Evolutionary conservation across 2,888 invertebrate species (phyloP).

Genomic region (Galeopsomyia nigrocyanea): DNA sequence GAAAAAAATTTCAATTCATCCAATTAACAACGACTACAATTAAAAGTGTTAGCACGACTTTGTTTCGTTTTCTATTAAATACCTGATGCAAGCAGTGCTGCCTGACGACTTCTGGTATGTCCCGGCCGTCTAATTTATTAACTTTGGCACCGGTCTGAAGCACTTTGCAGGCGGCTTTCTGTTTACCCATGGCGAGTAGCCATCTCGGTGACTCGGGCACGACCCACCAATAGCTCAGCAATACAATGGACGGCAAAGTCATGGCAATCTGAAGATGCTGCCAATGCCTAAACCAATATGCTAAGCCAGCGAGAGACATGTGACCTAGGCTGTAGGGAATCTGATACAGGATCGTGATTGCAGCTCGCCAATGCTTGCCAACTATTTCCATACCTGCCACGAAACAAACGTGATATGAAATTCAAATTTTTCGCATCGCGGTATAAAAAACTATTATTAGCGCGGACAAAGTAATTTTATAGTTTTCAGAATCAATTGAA

Average conservation of each 20-base stretch:
- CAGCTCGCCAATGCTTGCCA: constrained; percentile 72
- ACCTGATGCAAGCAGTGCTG: constrained; percentile 63
- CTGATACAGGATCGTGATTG: constrained; percentile 77
- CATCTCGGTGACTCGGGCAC: constrained; percentile 86
- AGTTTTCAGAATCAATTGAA: too few species aligned
- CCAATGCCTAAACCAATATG: constrained; percentile 79
- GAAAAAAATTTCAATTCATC: too few species aligned
- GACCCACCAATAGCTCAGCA: constrained; percentile 77
- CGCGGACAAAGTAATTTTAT: too few species aligned
- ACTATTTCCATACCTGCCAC: constrained; percentile 69
- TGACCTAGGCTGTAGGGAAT: constrained; percentile 81
- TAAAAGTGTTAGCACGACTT: neutral
- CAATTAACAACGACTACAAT: neutral
- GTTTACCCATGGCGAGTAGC: constrained; percentile 78
- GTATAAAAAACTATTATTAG: too few species aligned
- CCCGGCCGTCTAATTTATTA: constrained; percentile 62
- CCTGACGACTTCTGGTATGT: constrained; percentile 60
- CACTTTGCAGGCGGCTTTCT: constrained; percentile 74
- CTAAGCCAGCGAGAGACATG: constrained; percentile 74
- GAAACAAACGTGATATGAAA: neutral
- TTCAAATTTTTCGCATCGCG: too few species aligned
- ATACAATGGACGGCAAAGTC: constrained; percentile 75
- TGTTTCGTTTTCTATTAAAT: constrained; percentile 9
- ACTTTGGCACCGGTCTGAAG: constrained; percentile 76
- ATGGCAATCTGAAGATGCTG: constrained; percentile 77